Evolutionary conservation across 1,140 invertebrate species (phyloP), one percentile per base, ranked within the genome.

Genomic region (Eurosta solidaginis): DNA sequence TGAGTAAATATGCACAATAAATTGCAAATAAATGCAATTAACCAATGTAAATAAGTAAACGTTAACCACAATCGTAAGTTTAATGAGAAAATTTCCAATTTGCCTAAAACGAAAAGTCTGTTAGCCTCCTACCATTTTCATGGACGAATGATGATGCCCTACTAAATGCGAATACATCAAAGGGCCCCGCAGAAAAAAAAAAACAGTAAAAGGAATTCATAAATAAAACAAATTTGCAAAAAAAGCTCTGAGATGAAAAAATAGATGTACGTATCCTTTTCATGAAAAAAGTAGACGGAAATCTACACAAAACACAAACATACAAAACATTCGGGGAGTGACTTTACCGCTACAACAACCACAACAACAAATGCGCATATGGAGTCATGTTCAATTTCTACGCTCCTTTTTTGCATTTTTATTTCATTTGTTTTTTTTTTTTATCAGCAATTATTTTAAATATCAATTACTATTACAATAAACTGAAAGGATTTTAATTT

Each of bases 1-100:
- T 74, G 42, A 74, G 73, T 47, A 74, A 74, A 74, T 74, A 45
- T 74, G 73, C 44, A 74, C 44, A 74, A 74, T 74, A 74, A 74
- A 74, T 74, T 74, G 73, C 73, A 74, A 74, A 74, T 74, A 74
- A 74, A 74, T 74, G 73, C 73, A 74, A 74, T 74, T 74, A 74
- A 74, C 40, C 27, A 74, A 74, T 45, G 73, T 74, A 74, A 74
- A 74, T 47, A 74, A 74, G 73, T 36, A 47, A 20, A 47, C 40
- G 25, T n/a, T 47, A 74, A 47, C 73, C 44, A 42, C 44, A 74
- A 74, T 22, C 73, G 44, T 47, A 74, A 45, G 10, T 45, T 47
- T 47, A 47, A 74, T 47, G 42, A 47, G 44, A 29, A 74, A 45
- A 74, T 74, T 47, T 74, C 44, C 73, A 74, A 74, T 74, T 74